These are phyloP conservation scores for Trichomalopsis sarcophagae DNA, from an alignment of 1,140 invertebrate genomes.

Conservation along the genomic window DNA sequence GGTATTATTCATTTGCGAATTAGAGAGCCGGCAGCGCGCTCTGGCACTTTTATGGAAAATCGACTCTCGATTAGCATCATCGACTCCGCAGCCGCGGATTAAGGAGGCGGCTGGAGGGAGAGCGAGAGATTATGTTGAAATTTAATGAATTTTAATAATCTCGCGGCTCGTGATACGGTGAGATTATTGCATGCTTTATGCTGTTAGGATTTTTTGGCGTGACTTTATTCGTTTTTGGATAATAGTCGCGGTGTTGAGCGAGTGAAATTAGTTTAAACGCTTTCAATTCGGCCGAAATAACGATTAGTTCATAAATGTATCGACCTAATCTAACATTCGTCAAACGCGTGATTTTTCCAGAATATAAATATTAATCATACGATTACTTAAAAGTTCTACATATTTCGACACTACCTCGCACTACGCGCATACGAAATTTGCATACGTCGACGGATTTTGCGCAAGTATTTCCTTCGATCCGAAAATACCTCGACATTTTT, in stretches of 20 bases:
- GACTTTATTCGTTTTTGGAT: not conserved
- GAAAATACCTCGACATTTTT: too few relatives aligned
- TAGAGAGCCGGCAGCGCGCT: slow-evolving; percentile 17
- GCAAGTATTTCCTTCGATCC: not conserved
- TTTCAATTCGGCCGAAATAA: too few relatives aligned
- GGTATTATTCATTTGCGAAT: slow-evolving; percentile 48
- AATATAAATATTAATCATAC: not conserved
- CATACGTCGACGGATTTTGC: not conserved
- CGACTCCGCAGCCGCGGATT: not conserved
- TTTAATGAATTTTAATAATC: slow-evolving; percentile 45
- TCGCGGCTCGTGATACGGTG: not conserved
- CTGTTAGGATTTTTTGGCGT: not conserved
- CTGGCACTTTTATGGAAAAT: slow-evolving; percentile 37
- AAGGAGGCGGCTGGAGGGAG: not conserved
- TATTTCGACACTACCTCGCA: not conserved
- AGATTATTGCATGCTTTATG: slow-evolving; percentile 6
- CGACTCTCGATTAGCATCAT: slow-evolving; percentile 35
- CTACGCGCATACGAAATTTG: too few relatives aligned
- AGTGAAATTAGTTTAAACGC: not conserved
- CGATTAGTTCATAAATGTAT: too few relatives aligned
- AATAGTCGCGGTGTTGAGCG: not conserved
- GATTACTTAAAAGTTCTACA: not conserved
- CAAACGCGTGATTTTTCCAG: not conserved
- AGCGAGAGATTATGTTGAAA: slow-evolving; percentile 23
- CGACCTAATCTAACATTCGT: not conserved